Conservation (phyloP, 2,888 invertebrate genomes). For the Melanophora roralis region DNA sequence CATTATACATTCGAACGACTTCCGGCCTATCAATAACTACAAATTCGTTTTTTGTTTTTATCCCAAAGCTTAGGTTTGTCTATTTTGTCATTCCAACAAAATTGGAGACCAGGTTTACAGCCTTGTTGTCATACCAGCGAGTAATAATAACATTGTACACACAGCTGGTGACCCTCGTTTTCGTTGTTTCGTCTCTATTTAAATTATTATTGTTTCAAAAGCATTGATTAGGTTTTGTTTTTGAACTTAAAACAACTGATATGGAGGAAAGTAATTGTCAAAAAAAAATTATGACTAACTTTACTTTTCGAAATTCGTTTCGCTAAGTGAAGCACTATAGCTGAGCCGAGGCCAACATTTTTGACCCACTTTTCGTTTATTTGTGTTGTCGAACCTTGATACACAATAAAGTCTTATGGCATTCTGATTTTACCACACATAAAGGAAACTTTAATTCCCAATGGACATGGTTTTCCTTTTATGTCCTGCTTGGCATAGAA, state of each 20-base stretch:
- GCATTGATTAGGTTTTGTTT: neutral
- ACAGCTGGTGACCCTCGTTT: too few species aligned
- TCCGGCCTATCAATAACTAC: neutral
- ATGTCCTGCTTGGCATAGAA: conserved; percentile 37
- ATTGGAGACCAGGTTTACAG: conserved; percentile 64
- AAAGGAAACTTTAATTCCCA: conserved; percentile 66
- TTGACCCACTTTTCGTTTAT: conserved; percentile 26
- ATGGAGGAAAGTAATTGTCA: too few species aligned
- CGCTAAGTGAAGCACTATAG: conserved; percentile 55
- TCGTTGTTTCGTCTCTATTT: too few species aligned
- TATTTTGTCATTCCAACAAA: conserved; percentile 59
- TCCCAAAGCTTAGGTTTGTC: conserved; percentile 64
- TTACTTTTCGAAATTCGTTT: conserved; percentile 6
- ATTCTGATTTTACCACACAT: conserved; percentile 66
- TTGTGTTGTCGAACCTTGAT: too few species aligned
- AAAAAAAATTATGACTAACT: conserved; percentile 56
- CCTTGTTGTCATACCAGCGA: conserved; percentile 66
- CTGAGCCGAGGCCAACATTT: conserved; percentile 62
- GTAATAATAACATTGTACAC: too few species aligned
- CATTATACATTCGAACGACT: too few species aligned
- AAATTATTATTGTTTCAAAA: conserved; percentile 55
- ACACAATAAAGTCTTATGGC: conserved; percentile 68
- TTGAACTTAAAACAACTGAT: conserved; percentile 62
- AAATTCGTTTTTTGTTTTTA: conserved; percentile 61
- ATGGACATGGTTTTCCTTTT: conserved; percentile 58